Evolutionary conservation across 92 coral and sea anemone genomes (phyloP).

Genomic region (Palythoa heliodiscus): DNA sequence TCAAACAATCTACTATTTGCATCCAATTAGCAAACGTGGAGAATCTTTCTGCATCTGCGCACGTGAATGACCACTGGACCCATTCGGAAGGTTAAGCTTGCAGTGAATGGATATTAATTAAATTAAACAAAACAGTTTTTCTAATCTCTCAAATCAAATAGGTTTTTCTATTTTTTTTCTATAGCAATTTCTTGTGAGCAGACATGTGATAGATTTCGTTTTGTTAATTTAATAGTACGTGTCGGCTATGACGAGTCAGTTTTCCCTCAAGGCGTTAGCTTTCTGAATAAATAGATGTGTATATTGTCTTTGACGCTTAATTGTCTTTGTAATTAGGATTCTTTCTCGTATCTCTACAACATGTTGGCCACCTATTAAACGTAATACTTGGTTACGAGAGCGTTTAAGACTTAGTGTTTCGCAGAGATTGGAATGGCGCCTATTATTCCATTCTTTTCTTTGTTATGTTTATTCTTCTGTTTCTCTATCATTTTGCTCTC

Average conservation of each 20-base stretch:
- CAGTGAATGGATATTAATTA: background rate
- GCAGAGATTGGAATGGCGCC: background rate
- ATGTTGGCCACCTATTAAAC: background rate
- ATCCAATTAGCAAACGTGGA: background rate
- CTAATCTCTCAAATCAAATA: background rate
- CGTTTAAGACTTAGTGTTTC: background rate
- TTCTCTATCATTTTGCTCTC: background rate
- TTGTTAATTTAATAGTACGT: slow-evolving; percentile 18
- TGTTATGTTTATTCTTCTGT: background rate
- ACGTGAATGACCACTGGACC: background rate
- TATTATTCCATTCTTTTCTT: background rate
- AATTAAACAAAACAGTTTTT: background rate
- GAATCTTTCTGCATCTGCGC: background rate
- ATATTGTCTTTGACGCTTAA: background rate
- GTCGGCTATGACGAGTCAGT: background rate
- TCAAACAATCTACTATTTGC: slow-evolving; percentile 9
- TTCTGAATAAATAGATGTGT: background rate
- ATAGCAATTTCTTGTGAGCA: background rate
- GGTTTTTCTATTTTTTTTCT: background rate
- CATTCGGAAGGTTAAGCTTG: background rate
- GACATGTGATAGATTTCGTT: background rate
- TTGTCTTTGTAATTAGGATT: background rate
- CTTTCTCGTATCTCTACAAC: background rate
- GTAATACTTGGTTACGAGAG: background rate
- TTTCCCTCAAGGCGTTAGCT: slow-evolving; percentile 20